Evolutionary conservation across 2,113 vertebrate species (phyloP).

Genomic region (Mastomys coucha): DNA sequence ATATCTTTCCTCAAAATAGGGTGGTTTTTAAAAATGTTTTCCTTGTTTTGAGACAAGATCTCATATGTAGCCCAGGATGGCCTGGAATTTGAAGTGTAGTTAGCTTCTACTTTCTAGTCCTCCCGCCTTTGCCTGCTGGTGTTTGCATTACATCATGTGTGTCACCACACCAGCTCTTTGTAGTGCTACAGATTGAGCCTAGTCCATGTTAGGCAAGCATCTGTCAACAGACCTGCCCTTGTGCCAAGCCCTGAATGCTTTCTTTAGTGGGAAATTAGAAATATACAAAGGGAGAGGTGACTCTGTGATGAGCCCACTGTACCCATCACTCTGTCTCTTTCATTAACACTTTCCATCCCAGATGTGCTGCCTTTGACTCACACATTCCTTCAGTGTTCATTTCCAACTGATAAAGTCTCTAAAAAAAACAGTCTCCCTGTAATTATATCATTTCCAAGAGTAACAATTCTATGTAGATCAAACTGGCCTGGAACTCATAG

Average conservation of each 20-base stretch:
- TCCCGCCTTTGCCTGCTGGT: not conserved
- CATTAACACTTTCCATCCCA: not conserved
- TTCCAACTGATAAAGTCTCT: not conserved
- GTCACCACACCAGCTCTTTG: not conserved
- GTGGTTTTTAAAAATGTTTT: not conserved
- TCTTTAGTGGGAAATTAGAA: constrained; percentile 26
- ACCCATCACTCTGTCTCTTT: not conserved
- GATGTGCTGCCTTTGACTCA: not conserved
- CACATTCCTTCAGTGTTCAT: not conserved
- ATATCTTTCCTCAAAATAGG: constrained; percentile 19
- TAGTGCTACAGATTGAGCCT: not conserved
- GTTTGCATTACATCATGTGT: not conserved
- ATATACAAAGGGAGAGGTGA: not conserved
- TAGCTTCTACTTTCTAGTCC: not conserved
- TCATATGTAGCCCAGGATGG: not conserved
- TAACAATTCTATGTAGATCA: not conserved
- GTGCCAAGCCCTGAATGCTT: not conserved
- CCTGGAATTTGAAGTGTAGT: not conserved
- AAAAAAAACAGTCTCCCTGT: not conserved
- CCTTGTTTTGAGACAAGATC: not conserved
- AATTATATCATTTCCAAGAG: not conserved
- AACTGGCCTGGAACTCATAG: not conserved
- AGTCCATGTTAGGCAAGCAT: not conserved
- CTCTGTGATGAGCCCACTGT: not conserved
- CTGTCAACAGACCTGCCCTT: not conserved